A percentile compares a stretch with the other conserved stretches of the same genome.
phyloP scores from a whole-genome alignment of 2,888 invertebrate genomes.

The Laspeyria flexula region DNA sequence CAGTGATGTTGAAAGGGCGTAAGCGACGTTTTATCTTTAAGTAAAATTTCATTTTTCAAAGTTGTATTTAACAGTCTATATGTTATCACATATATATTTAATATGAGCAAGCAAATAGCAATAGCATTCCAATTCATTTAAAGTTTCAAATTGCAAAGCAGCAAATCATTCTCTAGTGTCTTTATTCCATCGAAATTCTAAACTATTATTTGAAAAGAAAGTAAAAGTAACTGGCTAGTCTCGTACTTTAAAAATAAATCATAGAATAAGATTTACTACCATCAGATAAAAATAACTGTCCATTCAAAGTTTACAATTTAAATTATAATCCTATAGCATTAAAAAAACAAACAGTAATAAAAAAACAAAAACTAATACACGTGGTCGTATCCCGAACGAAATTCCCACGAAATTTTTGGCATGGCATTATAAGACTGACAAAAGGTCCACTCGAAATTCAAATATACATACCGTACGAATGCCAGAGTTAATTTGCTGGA shows the following conservation, averaged over 20 bases:
- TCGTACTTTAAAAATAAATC: too few species aligned
- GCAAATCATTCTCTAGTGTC: too few species aligned
- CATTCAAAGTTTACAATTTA: not conserved
- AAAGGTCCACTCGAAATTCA: conserved; percentile 33
- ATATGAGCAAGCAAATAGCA: too few species aligned
- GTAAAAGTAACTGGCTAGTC: too few species aligned
- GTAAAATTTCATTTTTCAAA: not conserved
- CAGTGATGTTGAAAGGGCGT: not conserved
- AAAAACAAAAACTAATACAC: conserved; percentile 26
- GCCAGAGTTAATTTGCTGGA: conserved; percentile 19
- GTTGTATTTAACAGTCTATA: too few species aligned
- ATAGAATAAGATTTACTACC: too few species aligned
- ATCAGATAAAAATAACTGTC: not conserved
- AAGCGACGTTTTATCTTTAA: not conserved
- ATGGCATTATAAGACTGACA: conserved; percentile 30
- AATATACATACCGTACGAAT: conserved; percentile 26
- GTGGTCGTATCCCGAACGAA: conserved; percentile 33
- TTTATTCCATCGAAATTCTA: too few species aligned
- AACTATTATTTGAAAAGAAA: too few species aligned
- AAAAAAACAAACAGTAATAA: conserved; percentile 9
- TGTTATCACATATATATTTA: too few species aligned
- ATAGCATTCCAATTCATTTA: too few species aligned
- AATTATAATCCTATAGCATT: conserved; percentile 5
- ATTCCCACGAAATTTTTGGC: conserved; percentile 51
- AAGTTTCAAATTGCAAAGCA: too few species aligned